These are phyloP conservation scores for Lucifuga dentata DNA, from an alignment of 2,113 vertebrate genomes.

Conservation along the genomic window DNA sequence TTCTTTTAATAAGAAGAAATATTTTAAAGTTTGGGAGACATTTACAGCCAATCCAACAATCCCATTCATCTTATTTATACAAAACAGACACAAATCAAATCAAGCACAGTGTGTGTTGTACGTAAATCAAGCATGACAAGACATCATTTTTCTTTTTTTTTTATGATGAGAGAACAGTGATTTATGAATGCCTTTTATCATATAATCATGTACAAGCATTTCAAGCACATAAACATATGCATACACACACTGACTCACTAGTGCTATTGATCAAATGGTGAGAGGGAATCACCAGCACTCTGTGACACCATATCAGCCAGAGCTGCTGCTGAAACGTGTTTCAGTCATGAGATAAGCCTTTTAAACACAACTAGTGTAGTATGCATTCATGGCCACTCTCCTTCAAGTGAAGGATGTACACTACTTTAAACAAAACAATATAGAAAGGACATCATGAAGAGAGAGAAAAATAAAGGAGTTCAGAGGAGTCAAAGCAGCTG, in stretches of 20 bases:
- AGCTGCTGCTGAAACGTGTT: constrained; percentile 42
- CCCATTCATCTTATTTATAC: constrained; percentile 14
- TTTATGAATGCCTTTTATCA: constrained; percentile 44
- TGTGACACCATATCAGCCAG: constrained; percentile 43
- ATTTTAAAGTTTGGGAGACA: constrained; percentile 15
- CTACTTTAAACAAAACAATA: constrained; percentile 35
- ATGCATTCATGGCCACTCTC: constrained; percentile 45
- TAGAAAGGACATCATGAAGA: constrained; percentile 40
- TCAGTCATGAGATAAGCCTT: constrained; percentile 41
- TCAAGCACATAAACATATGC: constrained; percentile 13
- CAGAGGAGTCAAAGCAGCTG: constrained; percentile 11
- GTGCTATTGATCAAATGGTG: constrained; percentile 52
- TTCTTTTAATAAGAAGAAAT: not conserved
- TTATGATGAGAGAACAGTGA: constrained; percentile 40
- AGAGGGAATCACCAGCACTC: constrained; percentile 1
- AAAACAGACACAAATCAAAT: constrained; percentile 44
- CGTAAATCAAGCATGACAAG: constrained; percentile 27
- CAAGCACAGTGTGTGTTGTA: constrained; percentile 29
- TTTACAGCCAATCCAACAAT: constrained; percentile 14
- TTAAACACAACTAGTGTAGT: constrained; percentile 45
- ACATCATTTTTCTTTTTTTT: constrained; percentile 29
- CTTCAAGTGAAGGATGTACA: constrained; percentile 58
- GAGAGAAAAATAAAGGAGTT: not conserved
- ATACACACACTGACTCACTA: constrained; percentile 7
- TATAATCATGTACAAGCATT: constrained; percentile 34